These are phyloP conservation scores for Indicator maculatus DNA, from an alignment of 2,113 vertebrate genomes.

Conservation along the genomic window DNA sequence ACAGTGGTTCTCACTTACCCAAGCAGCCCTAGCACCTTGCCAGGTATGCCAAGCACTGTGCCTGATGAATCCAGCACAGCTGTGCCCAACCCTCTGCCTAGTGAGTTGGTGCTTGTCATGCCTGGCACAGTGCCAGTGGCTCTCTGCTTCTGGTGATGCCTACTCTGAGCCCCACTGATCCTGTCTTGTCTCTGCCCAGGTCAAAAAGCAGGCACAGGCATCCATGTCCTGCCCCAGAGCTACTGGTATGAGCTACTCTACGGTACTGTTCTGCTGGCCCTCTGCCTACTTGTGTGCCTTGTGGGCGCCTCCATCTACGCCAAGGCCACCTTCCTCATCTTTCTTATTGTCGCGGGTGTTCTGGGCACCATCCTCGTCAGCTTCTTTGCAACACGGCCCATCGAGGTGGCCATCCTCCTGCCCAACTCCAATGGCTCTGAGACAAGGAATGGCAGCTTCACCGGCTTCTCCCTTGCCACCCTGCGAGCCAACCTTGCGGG, in stretches of 20 bases:
- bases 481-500: conserved; percentile 81
- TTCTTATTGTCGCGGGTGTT: conserved; percentile 84
- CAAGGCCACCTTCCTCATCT: conserved; percentile 91
- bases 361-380: conserved; percentile 85
- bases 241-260: conserved; percentile 92
- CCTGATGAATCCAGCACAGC: rapidly evolving
- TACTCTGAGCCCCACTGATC: rapidly evolving
- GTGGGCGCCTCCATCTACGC: conserved; percentile 90
- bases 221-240: conserved; percentile 79
- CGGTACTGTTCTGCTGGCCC: conserved; percentile 76
- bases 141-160: neutral
- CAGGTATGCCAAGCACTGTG: neutral
- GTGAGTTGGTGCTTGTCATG: neutral
- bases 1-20: neutral
- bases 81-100: neutral
- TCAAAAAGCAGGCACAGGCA: neutral
- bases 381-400: conserved; percentile 81
- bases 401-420: conserved; percentile 66
- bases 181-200: conserved; percentile 26
- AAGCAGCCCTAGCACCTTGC: neutral
- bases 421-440: conserved; percentile 35
- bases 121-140: rapidly evolving
- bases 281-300: conserved; percentile 88
- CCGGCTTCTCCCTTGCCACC: conserved; percentile 85
- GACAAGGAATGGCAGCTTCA: conserved; percentile 75